Percentiles rank a stretch among this genome's conserved stretches.
These are phyloP conservation scores for Drosophila pandora DNA, from an alignment of 1,140 invertebrate genomes.

Conservation along the genomic window DNA sequence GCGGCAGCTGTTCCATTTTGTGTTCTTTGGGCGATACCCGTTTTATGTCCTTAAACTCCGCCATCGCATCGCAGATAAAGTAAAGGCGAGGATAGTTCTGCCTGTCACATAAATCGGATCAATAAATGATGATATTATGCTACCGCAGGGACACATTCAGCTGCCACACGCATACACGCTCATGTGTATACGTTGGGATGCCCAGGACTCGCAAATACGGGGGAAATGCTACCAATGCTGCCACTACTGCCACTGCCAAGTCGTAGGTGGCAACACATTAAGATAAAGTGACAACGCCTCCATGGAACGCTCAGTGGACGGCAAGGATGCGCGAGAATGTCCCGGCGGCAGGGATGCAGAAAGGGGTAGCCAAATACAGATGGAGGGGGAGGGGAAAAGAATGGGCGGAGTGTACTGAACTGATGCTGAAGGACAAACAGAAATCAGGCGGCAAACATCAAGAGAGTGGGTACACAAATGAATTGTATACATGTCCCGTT, in stretches of 20 bases:
- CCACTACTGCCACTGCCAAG: slow-evolving; percentile 58
- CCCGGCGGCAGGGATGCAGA: slow-evolving; percentile 36
- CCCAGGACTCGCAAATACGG: neutral
- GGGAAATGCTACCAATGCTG: neutral
- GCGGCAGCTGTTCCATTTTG: neutral
- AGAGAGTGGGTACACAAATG: slow-evolving; percentile 66
- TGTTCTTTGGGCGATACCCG: neutral
- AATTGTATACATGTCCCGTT: slow-evolving; percentile 60
- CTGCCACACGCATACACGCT: slow-evolving; percentile 51
- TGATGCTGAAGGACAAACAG: slow-evolving; percentile 69
- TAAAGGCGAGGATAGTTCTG: slow-evolving; percentile 71
- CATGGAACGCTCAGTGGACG: slow-evolving; percentile 47
- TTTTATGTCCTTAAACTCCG: slow-evolving; percentile 29
- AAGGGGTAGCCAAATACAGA: slow-evolving; percentile 40
- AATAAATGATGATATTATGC: slow-evolving; percentile 83
- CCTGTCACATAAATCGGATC: slow-evolving; percentile 82
- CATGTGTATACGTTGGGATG: neutral
- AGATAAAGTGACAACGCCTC: slow-evolving; percentile 82
- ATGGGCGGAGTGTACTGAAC: slow-evolving; percentile 38
- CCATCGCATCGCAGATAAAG: slow-evolving; percentile 57
- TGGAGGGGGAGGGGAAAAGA: neutral
- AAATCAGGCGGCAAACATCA: slow-evolving; percentile 73
- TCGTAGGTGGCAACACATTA: slow-evolving; percentile 81
- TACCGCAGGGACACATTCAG: slow-evolving; percentile 79
- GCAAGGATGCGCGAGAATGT: slow-evolving; percentile 20